Evolutionary conservation across 2,888 invertebrate species (phyloP).

Genomic region (Lithophane socia): DNA sequence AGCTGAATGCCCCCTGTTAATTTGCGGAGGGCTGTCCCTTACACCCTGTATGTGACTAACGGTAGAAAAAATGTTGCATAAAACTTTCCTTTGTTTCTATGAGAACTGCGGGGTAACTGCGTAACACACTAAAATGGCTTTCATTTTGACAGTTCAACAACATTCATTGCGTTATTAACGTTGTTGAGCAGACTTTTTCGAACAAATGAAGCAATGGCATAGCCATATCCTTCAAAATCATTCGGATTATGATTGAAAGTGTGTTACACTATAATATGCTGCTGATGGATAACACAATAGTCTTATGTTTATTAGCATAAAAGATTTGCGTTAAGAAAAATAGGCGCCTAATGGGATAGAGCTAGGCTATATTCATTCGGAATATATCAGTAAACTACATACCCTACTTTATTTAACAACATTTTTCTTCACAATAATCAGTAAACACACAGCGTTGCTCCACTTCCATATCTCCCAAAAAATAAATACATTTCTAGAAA

Average conservation of each 20-base stretch:
- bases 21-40: too few species aligned
- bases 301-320: neutral
- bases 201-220: too few species aligned
- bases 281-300: too few species aligned
- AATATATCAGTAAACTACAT: neutral
- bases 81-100: neutral
- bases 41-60: too few species aligned
- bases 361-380: neutral
- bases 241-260: too few species aligned
- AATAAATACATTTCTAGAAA: conserved; percentile 47
- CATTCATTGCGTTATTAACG: too few species aligned
- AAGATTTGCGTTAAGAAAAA: neutral
- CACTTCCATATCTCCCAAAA: neutral
- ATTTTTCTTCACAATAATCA: conserved; percentile 7
- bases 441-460: conserved; percentile 3
- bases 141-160: too few species aligned
- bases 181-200: too few species aligned
- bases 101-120: neutral
- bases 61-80: neutral
- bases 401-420: neutral
- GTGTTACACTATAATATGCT: too few species aligned
- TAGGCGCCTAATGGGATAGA: neutral
- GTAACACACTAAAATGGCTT: too few species aligned
- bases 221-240: too few species aligned
- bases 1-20: too few species aligned